Percentiles rank a stretch among this genome's conserved stretches.
Conservation (phyloP, 2,113 vertebrate species). For the pig (Sus scrofa) region DNA sequence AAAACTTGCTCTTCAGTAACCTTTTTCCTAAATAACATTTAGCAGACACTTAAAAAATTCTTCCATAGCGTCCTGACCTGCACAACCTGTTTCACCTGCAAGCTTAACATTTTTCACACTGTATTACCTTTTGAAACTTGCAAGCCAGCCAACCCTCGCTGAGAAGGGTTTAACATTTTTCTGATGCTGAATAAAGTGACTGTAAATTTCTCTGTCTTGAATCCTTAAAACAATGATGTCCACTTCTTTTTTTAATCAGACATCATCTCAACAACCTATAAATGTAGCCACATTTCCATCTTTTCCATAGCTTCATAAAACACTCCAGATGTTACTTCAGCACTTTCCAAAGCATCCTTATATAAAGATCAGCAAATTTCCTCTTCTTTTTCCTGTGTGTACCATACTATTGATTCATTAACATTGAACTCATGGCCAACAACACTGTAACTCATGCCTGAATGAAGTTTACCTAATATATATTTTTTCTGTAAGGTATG, state of each 20-base stretch:
- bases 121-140: background rate
- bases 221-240: background rate
- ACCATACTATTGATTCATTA: slow-evolving; percentile 7
- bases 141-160: background rate
- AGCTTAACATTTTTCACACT: background rate
- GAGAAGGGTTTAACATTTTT: background rate
- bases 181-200: background rate
- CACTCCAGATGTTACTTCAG: background rate
- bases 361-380: background rate
- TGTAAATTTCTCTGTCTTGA: background rate
- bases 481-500: background rate
- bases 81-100: background rate
- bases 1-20: background rate
- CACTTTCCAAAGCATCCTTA: background rate
- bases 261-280: slow-evolving; percentile 15
- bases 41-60: background rate
- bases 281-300: background rate
- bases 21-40: background rate
- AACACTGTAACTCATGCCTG: background rate
- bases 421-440: background rate
- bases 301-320: background rate
- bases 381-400: background rate
- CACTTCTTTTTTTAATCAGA: background rate
- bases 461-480: background rate
- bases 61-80: background rate